phyloP scores from a whole-genome alignment of 2,113 vertebrate genomes.

The Sisor rabdophorus region DNA sequence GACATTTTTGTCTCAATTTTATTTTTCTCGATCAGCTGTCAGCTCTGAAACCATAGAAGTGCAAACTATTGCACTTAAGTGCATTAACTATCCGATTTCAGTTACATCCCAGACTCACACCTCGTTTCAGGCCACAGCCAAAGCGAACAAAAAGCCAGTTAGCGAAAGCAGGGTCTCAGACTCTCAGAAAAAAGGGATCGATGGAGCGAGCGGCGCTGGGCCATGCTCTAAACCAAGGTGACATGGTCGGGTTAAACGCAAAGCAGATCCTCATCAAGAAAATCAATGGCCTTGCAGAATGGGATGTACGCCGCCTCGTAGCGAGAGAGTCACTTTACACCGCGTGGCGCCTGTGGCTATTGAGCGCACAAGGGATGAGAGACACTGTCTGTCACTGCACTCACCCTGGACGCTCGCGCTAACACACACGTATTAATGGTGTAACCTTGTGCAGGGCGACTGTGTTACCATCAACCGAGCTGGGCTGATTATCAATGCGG shows the following conservation, averaged over 20 bases:
- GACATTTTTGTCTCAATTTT: not conserved
- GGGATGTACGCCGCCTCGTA: conserved; percentile 68
- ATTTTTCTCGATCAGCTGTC: not conserved
- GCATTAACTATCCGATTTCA: conserved; percentile 1
- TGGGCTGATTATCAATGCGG: conserved; percentile 9
- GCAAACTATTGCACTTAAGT: not conserved
- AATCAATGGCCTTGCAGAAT: conserved; percentile 92
- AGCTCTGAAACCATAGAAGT: not conserved
- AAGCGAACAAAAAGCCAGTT: conserved; percentile 41
- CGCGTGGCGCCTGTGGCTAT: conserved; percentile 80
- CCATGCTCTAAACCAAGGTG: conserved; percentile 85
- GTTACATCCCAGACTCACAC: conserved; percentile 7
- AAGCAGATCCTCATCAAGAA: conserved; percentile 89
- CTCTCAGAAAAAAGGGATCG: conserved; percentile 77
- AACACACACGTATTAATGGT: conserved; percentile 25
- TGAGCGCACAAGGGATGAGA: conserved; percentile 69
- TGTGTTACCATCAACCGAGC: not conserved
- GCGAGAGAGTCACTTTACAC: conserved; percentile 80
- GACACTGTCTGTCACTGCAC: conserved; percentile 41
- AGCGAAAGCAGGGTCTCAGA: conserved; percentile 10
- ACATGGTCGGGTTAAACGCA: conserved; percentile 96
- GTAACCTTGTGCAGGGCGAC: conserved; percentile 33
- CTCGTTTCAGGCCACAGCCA: not conserved
- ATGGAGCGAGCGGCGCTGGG: conserved; percentile 87
- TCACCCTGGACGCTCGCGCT: conserved; percentile 33